A percentile compares a stretch with the other conserved stretches of the same genome.
phyloP scores from a whole-genome alignment of 92 coral and sea anemone genomes.

The Diadumene lineata region DNA sequence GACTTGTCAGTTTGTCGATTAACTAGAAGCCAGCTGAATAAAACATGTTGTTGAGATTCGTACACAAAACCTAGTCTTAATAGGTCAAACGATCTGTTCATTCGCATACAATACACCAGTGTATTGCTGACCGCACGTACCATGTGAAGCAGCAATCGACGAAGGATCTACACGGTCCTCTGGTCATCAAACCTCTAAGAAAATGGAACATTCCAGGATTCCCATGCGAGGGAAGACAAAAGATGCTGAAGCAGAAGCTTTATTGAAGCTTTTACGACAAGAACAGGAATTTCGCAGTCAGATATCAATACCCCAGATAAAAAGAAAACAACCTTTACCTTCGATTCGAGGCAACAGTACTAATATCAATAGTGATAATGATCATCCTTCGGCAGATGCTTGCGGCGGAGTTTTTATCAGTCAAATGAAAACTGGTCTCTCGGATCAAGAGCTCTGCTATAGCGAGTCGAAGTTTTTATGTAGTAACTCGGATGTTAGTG shows the following conservation, averaged over 20 bases:
- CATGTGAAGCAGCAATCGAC: neutral
- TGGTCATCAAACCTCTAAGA: no score
- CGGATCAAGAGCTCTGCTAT: conserved; percentile 31
- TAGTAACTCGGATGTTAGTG: conserved; percentile 3
- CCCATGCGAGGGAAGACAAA: conserved; percentile 95
- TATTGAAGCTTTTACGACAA: conserved; percentile 76
- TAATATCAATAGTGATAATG: conserved; percentile 3
- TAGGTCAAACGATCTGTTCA: conserved; percentile 17
- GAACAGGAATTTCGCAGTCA: conserved; percentile 74
- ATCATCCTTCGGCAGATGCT: neutral
- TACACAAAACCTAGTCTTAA: conserved; percentile 15
- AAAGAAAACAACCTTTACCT: conserved; percentile 75
- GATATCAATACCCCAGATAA: conserved; percentile 70
- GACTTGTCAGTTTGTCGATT: conserved; percentile 21
- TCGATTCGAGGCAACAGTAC: conserved; percentile 59
- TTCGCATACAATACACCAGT: neutral
- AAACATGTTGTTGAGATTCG: conserved; percentile 22
- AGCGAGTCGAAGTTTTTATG: conserved; percentile 41
- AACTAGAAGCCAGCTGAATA: conserved; percentile 33
- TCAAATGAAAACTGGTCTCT: conserved; percentile 18
- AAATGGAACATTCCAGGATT: conserved; percentile 32
- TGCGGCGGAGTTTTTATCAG: conserved; percentile 15
- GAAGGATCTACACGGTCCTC: no score
- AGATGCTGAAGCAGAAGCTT: conserved; percentile 93
- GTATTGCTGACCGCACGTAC: neutral